Evolutionary conservation across 1,140 invertebrate species (phyloP).

Genomic region (Venustaconcha ellipsiformis): DNA sequence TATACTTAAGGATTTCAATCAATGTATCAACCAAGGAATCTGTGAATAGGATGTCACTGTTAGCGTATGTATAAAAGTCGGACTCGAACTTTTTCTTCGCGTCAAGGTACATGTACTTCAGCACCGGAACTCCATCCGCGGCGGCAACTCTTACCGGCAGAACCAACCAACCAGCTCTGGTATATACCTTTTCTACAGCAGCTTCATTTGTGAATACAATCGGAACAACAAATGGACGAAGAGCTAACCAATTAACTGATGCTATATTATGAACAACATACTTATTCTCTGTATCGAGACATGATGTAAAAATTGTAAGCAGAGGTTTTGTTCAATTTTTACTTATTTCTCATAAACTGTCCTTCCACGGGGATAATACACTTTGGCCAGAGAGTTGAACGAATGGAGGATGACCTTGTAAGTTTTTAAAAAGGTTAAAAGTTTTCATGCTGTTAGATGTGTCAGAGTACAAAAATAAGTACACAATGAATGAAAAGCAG

Average conservation of each 20-base stretch:
- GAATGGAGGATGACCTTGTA: too few species aligned
- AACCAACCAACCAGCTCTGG: conserved; percentile 21
- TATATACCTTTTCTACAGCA: conserved; percentile 15
- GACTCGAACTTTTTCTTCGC: conserved; percentile 36
- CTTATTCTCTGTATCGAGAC: conserved; percentile 29
- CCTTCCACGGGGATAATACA: too few species aligned
- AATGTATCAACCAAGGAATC: conserved; percentile 36
- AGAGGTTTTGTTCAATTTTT: conserved; percentile 18
- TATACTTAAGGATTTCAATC: background rate
- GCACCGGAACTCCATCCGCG: conserved; percentile 38
- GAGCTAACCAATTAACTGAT: conserved; percentile 35
- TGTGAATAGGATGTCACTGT: conserved; percentile 47
- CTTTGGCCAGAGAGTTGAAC: too few species aligned
- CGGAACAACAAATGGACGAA: conserved; percentile 34
- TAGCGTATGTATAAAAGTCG: conserved; percentile 39
- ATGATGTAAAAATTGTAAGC: conserved; percentile 39
- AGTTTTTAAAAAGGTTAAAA: too few species aligned
- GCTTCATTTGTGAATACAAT: conserved; percentile 39
- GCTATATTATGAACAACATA: conserved; percentile 39
- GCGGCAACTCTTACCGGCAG: conserved; percentile 24
- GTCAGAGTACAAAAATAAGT: too few species aligned
- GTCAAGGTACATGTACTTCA: conserved; percentile 46
- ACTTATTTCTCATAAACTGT: too few species aligned
- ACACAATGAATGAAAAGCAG: too few species aligned
- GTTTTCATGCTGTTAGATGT: too few species aligned